Conservation (phyloP, 2,888 invertebrate genomes). For the Orgyia antiqua region DNA sequence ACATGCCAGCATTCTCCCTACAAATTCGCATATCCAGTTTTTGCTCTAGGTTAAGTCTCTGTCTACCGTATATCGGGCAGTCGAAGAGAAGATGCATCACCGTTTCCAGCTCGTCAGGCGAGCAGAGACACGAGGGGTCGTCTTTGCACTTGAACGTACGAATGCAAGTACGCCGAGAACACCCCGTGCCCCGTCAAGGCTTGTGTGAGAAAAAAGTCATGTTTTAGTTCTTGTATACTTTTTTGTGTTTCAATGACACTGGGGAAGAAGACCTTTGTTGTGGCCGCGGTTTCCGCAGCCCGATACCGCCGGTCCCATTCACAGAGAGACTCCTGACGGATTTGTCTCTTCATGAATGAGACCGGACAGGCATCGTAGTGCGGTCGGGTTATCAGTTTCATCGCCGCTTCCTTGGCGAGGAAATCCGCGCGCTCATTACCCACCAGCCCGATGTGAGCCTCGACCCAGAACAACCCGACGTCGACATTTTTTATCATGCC, state of each 20-base stretch:
- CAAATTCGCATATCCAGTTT: neutral
- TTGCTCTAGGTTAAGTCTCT: neutral
- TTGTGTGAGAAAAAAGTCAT: neutral
- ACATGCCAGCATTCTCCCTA: neutral
- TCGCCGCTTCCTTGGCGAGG: too few relatives aligned
- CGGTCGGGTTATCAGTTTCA: neutral
- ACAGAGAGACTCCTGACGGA: neutral
- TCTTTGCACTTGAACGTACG: neutral
- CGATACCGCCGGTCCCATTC: neutral
- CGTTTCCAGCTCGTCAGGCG: neutral
- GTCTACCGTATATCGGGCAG: neutral
- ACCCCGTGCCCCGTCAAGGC: neutral
- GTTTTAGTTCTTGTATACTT: neutral
- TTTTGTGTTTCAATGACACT: neutral
- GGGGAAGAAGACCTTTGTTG: neutral
- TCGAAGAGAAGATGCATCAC: neutral
- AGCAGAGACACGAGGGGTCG: neutral
- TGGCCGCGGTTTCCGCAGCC: neutral
- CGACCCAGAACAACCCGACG: too few relatives aligned
- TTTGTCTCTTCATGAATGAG: constrained; percentile 1
- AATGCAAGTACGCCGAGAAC: neutral
- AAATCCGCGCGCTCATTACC: neutral
- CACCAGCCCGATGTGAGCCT: neutral
- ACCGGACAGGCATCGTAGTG: constrained; percentile 1
- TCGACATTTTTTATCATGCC: too few relatives aligned